Evolutionary conservation across 2,113 vertebrate species (phyloP).

Genomic region (Nothoprocta perdicaria): DNA sequence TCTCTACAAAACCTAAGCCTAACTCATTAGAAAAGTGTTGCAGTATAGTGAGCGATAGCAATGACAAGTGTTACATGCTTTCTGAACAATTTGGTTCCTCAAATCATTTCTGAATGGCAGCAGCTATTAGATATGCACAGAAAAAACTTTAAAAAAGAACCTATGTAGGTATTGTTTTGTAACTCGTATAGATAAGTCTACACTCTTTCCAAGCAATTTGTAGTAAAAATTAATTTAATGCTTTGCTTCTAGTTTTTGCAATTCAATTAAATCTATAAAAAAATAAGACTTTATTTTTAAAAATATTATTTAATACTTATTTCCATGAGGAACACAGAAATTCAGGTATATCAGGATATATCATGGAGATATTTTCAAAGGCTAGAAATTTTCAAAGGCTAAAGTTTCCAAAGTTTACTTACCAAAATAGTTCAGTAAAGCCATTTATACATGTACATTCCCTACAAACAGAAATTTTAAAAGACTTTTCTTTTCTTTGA

Average conservation of each 20-base stretch:
- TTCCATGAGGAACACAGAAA: neutral
- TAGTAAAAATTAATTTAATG: neutral
- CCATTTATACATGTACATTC: neutral
- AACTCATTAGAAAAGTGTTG: too few species aligned
- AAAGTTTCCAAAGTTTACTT: neutral
- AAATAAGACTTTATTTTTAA: neutral
- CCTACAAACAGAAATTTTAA: neutral
- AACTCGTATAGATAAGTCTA: neutral
- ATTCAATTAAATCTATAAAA: neutral
- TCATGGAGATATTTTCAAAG: neutral
- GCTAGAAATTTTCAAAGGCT: too few species aligned
- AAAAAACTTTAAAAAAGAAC: neutral
- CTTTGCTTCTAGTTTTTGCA: neutral
- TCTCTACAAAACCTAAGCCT: too few species aligned
- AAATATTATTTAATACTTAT: neutral
- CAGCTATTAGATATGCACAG: neutral
- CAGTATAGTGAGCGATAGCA: too few species aligned
- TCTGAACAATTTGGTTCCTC: constrained; percentile 12
- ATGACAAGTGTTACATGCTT: too few species aligned
- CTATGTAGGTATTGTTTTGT: neutral
- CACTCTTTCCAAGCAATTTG: neutral
- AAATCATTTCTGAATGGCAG: constrained; percentile 14
- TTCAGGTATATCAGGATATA: neutral
- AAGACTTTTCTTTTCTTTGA: neutral
- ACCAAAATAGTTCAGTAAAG: neutral